Percentiles rank a stretch among this genome's conserved stretches.
Evolutionary conservation across 2,797 vertebrate genomes (phyloP).

Genomic region (Thripadectes ignobilis): DNA sequence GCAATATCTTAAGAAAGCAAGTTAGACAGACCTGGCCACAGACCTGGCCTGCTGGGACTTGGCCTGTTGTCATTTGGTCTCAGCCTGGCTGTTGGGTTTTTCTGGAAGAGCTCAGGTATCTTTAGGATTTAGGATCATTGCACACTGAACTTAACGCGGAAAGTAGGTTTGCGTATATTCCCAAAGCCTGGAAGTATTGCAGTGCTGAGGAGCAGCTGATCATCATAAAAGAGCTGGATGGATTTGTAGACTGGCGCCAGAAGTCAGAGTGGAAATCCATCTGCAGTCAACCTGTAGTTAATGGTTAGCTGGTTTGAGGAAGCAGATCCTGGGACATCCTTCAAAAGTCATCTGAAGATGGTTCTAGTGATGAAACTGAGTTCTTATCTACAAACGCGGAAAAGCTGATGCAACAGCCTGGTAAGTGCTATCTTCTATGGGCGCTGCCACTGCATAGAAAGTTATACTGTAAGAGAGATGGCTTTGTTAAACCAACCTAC

Average conservation of each 20-base stretch:
- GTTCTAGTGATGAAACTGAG: neutral
- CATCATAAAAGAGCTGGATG: fast-evolving
- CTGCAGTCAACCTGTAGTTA: neutral
- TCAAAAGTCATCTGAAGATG: neutral
- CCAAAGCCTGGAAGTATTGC: neutral
- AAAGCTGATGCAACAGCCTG: neutral
- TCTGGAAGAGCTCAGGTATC: neutral
- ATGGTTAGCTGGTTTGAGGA: neutral
- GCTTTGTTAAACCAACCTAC: neutral
- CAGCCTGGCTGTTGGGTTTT: neutral
- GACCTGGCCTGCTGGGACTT: neutral
- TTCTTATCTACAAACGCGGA: neutral
- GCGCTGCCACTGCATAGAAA: neutral
- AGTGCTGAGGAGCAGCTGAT: neutral
- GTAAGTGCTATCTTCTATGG: neutral
- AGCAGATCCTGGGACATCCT: neutral
- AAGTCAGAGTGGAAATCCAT: neutral
- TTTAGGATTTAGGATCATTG: neutral
- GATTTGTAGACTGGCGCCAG: neutral
- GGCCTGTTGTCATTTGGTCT: neutral
- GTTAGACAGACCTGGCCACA: neutral
- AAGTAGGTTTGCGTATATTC: neutral
- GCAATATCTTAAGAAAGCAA: neutral
- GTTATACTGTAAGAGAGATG: neutral
- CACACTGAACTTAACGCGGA: neutral